Percentiles rank a stretch among this genome's conserved stretches.
These are phyloP conservation scores for Phrynocephalus guinanensis DNA, from an alignment of 2,797 vertebrate genomes.

Conservation along the genomic window DNA sequence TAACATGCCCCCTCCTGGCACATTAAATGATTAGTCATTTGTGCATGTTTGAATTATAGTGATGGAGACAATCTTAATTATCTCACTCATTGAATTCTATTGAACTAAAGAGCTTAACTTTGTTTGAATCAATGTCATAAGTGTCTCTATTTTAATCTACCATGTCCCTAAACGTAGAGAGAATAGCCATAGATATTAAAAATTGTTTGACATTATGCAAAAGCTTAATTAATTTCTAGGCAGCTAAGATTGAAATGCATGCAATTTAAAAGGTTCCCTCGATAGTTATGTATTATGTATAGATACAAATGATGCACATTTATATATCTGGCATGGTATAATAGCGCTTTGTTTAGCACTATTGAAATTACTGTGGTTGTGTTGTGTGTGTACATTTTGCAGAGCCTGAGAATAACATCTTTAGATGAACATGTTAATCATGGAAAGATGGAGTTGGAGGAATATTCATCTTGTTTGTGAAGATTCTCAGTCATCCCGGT, in stretches of 20 bases:
- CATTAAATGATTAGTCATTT: not conserved
- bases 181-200: not conserved
- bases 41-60: not conserved
- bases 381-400: not conserved
- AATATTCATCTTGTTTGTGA: too few species aligned
- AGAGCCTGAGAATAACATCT: not conserved
- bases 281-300: not conserved
- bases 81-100: not conserved
- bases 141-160: not conserved
- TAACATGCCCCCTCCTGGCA: too few species aligned
- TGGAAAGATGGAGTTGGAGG: too few species aligned
- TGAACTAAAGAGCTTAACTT: not conserved
- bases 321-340: not conserved
- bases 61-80: not conserved
- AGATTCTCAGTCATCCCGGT: too few species aligned
- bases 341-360: not conserved
- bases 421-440: not conserved
- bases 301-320: not conserved
- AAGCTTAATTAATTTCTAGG: not conserved
- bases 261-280: not conserved
- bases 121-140: not conserved
- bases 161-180: too few species aligned
- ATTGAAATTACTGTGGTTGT: not conserved
- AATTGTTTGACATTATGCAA: not conserved
- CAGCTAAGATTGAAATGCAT: not conserved